A percentile compares a stretch with the other conserved stretches of the same genome.
These are phyloP conservation scores for Malurus elegans DNA, from an alignment of 2,113 vertebrate species.

Conservation along the genomic window DNA sequence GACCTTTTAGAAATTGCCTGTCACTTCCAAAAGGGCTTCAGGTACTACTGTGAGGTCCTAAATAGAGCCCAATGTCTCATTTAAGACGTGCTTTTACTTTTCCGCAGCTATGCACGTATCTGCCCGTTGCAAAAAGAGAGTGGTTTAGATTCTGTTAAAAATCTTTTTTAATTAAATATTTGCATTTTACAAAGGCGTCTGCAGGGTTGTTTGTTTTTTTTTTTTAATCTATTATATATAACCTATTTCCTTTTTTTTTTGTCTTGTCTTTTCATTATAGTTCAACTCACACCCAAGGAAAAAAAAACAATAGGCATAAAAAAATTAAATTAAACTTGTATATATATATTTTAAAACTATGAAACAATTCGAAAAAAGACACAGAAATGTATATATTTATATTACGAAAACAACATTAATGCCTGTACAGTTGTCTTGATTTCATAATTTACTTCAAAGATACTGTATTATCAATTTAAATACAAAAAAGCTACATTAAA, in stretches of 20 bases:
- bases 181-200: conserved; percentile 73
- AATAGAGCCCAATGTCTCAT: background rate
- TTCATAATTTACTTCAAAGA: conserved; percentile 99
- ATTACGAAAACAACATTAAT: conserved; percentile 86
- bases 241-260: conserved; percentile 42
- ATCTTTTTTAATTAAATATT: conserved; percentile 78
- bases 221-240: conserved; percentile 66
- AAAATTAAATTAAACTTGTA: conserved; percentile 81
- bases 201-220: conserved; percentile 9
- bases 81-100: background rate
- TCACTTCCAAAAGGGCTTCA: background rate
- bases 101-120: conserved; percentile 4
- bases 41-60: background rate
- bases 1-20: background rate
- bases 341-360: conserved; percentile 78
- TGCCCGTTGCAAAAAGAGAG: conserved; percentile 58
- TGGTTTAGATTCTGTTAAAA: conserved; percentile 70
- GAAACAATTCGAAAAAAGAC: conserved; percentile 80
- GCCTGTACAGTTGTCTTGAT: conserved; percentile 88
- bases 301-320: conserved; percentile 77
- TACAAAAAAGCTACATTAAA: conserved; percentile 99
- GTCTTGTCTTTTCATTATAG: conserved; percentile 17
- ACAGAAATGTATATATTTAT: conserved; percentile 84
- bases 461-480: conserved; percentile 99
- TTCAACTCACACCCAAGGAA: conserved; percentile 68